Evolutionary conservation across 2,888 invertebrate species (phyloP), one percentile per base, ranked within the genome.

Genomic region (Drosophila atripex): DNA sequence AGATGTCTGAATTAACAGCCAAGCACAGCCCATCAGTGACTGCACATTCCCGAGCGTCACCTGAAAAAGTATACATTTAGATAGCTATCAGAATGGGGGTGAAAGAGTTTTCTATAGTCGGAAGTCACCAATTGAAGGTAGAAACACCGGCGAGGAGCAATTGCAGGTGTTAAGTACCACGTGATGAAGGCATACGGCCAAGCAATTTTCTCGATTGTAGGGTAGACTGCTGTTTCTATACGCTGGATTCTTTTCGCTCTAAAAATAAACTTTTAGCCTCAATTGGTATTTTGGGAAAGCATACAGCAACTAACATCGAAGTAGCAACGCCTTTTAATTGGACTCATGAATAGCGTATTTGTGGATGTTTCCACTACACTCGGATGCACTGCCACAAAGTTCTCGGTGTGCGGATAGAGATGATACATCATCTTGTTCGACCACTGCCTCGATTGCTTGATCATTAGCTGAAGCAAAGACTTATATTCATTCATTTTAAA

Each of bases 121-220:
- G 2, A 6, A 3, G 3, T 51, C 43, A 86, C 90, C 76, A 4
- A 73, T 52, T 16, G 14, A 43, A 0, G 88, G 89, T 50, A 89
- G 83, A 43, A 83, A 88, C 18, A 84, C 60, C 0, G 89, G 78
- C 28, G 89, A 49, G 0, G 89, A 86, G 57, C 91, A 91, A 12
- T 88, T 89, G 66, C 91, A 91, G 45, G 70, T 46, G 3, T 51
- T 49, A 1, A 83, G 30, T 4, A 89, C 49, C 16, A 86, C 73
- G 2, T 70, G 50, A 47, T 90, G 90, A 6, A 88, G 75, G 28
- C 91, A 91, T 38, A 78, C 66, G 1, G 76, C 66, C 7, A 80
- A 46, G 57, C 91, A 91, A 57, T 91, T 91, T 12, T 72, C 32
- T 2, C 75, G 78, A 45, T 80, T 83, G 57, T 90, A 91, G 3